A percentile compares a stretch with the other conserved stretches of the same genome.
Conservation (phyloP, 2,888 invertebrate genomes). For the Ectropis crepuscularia region DNA sequence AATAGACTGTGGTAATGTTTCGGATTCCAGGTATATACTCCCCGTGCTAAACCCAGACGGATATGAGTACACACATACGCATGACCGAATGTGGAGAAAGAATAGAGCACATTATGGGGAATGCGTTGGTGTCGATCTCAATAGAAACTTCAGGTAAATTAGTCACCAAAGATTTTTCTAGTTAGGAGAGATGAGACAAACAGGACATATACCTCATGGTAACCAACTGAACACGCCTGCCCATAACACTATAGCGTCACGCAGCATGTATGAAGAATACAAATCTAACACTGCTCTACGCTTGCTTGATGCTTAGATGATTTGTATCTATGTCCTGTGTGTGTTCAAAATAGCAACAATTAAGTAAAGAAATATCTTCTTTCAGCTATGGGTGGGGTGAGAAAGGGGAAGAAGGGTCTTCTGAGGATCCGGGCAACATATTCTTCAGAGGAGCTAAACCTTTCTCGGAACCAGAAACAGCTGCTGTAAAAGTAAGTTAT, state of each 20-base stretch:
- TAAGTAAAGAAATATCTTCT: background rate
- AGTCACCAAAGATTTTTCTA: no score
- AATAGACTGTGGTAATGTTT: no score
- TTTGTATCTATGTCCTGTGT: no score
- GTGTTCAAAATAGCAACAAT: no score
- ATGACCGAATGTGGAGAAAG: slow-evolving; percentile 93
- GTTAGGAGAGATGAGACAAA: no score
- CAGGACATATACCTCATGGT: no score
- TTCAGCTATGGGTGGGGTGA: slow-evolving; percentile 92
- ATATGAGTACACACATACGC: slow-evolving; percentile 93
- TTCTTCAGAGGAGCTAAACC: slow-evolving; percentile 91
- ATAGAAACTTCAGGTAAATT: slow-evolving; percentile 91
- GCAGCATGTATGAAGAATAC: no score
- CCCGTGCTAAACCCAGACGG: slow-evolving; percentile 94
- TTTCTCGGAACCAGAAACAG: slow-evolving; percentile 95
- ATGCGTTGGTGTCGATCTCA: slow-evolving; percentile 92
- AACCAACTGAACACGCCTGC: no score
- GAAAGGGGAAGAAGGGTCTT: slow-evolving; percentile 93
- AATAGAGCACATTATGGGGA: slow-evolving; percentile 87
- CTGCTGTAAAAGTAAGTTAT: slow-evolving; percentile 79
- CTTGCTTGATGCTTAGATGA: no score
- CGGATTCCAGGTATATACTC: slow-evolving; percentile 84
- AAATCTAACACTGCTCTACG: no score
- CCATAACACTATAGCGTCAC: no score
- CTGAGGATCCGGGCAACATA: slow-evolving; percentile 92